Base-by-base conservation (phyloP, 2,888 invertebrate genomes). In the Alloplasta piceator region DNA sequence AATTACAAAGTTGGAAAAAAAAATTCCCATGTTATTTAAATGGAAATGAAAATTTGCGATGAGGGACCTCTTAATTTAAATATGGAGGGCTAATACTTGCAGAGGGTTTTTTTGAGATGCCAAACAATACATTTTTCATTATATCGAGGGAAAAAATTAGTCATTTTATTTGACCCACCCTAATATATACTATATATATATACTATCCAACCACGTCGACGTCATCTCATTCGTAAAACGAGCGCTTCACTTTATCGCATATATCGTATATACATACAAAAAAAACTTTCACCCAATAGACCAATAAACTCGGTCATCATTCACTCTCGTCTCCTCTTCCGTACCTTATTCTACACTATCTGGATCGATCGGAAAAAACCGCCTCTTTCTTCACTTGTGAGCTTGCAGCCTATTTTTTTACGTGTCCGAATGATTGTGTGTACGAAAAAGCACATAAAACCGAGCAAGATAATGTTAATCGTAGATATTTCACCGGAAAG, bases 241-340 rank as follows among this genome's bases (percentile, higher is more conserved):
- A 67, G 48, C 61, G 63, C 68, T 26, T 67, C 76, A 80, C 72
- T 76, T 80, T 71, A 71, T 72, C 72, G 67, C 72, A 76, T 63
- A 26, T 26, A 52, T 55, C 52, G 41, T 50, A 61, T n/a, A 52
- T 38, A 56, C 41, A 26, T 26, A 63, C 36, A 46, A 26, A 58
- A n/a, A n/a, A 58, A 61, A 48, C 73, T 80, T 80, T 70, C 60
- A 80, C 68, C 72, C 67, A 72, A 63, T 63, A 36, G 76, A 60
- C 63, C 80, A 63, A 80, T 68, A 67, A 76, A 80, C 48, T 72
- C 63, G 74, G 66, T 80, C 67, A 60, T 80, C 74, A 66, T 63
- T 74, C 71, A 70, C 60, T 70, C 68, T 61, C 70, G 55, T 68
- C 58, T 73, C 70, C 46, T 70, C 56, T 74, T 72, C 60, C 12